Evolutionary conservation across 2,797 vertebrate genomes (phyloP), one percentile per base, ranked within the genome.

Genomic region (Acrossocheilus fasciatus): DNA sequence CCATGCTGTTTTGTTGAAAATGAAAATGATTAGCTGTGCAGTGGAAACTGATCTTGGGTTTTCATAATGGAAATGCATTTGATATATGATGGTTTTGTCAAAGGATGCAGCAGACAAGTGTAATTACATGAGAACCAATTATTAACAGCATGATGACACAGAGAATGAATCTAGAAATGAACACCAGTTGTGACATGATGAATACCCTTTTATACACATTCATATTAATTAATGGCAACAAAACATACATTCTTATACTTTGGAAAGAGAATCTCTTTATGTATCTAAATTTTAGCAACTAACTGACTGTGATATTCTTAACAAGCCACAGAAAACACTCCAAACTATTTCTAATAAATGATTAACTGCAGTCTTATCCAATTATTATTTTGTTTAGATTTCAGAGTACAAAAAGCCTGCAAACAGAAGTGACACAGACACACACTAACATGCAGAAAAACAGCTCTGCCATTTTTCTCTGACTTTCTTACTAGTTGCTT

Each of bases 1-100:
- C 93, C 93, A 94, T 93, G 92, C 93, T 11, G n/a, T 74, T 72
- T 26, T 43, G 26, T 64, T 92, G 94, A 94, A 96, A 95, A 96
- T 95, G 95, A 57, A 17, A 47, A 69, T 96, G 94, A 93, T 94
- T 95, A 95, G 91, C 91, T 91, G 93, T 93, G 87, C 87, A 93
- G 94, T 95, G 87, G 92, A 94, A 96, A 95, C 93, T 93, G 94
- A 94, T 83, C 68, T 47, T 62, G 20, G 95, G 95, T 95, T 96
- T 96, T 95, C 94, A 95, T 95, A 95, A 94, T 92, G 95, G 43
- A 50, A 59, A 86, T 17, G 69, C 26, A 34, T 39, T 86, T 18
- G 26, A 80, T 34, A 17, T 39, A n/a, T 59, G 39, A 72, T 43
- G 36, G 7, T 34, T 80, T 73, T 86, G 30, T 34, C 54, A 64